Conservation (phyloP, 2,113 vertebrate species). For the Aegithalos caudatus region DNA sequence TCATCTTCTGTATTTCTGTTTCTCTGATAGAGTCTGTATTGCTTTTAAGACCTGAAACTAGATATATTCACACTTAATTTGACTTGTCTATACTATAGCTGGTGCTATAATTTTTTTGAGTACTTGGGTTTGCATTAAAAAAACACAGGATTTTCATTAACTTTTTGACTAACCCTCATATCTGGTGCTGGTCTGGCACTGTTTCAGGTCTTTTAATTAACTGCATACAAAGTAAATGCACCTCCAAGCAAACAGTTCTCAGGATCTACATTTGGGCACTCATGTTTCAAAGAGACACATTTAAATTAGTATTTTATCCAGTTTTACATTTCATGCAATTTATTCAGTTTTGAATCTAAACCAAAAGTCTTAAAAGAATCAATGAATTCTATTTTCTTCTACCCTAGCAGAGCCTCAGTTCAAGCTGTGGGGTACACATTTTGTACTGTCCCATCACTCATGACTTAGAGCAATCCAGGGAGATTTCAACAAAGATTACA, state of each 20-base stretch:
- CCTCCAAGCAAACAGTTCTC: neutral
- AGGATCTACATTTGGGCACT: neutral
- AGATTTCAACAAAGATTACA: neutral
- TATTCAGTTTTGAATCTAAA: neutral
- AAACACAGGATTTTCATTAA: neutral
- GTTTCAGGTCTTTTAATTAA: neutral
- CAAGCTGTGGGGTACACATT: neutral
- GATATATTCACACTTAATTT: neutral
- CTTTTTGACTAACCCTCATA: neutral
- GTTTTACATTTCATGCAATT: neutral
- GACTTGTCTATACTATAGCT: neutral
- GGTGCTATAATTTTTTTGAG: neutral
- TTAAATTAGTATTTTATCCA: neutral
- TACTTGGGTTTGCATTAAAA: neutral
- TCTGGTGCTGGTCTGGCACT: neutral
- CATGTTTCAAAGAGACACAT: neutral
- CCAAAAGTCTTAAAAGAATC: neutral
- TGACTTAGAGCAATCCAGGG: neutral
- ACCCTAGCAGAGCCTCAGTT: neutral
- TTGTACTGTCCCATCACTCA: neutral
- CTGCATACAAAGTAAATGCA: neutral
- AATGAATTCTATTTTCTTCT: neutral
- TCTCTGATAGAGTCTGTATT: neutral
- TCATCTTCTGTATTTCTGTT: neutral
- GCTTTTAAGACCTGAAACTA: conserved; percentile 9